Percentiles rank a stretch among this genome's conserved stretches.
Evolutionary conservation across 2,113 vertebrate genomes (phyloP).

Genomic region (Trochalopteron elliotii): DNA sequence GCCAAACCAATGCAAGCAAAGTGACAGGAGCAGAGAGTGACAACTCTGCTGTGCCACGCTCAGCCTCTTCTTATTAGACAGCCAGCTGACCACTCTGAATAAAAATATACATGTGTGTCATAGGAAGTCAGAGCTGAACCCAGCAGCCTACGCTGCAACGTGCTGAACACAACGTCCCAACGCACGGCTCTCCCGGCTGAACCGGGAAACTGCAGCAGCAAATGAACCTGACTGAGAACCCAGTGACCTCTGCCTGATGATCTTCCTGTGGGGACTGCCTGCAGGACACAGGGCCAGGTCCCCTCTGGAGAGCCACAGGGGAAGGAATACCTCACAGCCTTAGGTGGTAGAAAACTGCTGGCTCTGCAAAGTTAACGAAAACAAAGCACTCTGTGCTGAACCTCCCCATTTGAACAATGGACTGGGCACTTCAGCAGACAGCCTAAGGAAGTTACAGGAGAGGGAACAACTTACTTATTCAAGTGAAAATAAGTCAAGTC

Average conservation of each 20-base stretch:
- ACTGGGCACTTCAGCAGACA: not conserved
- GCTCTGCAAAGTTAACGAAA: not conserved
- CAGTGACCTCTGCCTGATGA: not conserved
- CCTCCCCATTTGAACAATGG: not conserved
- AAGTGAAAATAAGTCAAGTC: not conserved
- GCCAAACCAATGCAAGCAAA: not conserved
- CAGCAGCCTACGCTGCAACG: not conserved
- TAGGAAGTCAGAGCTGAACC: conserved; percentile 17
- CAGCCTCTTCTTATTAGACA: not conserved
- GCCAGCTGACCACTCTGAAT: conserved; percentile 13
- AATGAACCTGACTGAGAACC: conserved; percentile 8
- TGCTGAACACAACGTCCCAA: conserved; percentile 28
- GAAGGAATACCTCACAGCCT: not conserved
- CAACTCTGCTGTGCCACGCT: not conserved
- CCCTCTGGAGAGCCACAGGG: not conserved
- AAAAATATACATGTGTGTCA: conserved; percentile 22
- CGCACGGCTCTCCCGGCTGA: not conserved
- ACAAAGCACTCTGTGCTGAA: not conserved
- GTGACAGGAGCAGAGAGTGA: not conserved
- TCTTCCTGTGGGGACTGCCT: not conserved
- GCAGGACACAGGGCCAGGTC: not conserved
- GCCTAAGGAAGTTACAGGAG: not conserved
- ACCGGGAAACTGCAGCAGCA: not conserved
- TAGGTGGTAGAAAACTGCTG: not conserved
- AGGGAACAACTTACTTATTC: not conserved